Evolutionary conservation across 1,140 invertebrate species (phyloP).

Genomic region (Formica exsecta): DNA sequence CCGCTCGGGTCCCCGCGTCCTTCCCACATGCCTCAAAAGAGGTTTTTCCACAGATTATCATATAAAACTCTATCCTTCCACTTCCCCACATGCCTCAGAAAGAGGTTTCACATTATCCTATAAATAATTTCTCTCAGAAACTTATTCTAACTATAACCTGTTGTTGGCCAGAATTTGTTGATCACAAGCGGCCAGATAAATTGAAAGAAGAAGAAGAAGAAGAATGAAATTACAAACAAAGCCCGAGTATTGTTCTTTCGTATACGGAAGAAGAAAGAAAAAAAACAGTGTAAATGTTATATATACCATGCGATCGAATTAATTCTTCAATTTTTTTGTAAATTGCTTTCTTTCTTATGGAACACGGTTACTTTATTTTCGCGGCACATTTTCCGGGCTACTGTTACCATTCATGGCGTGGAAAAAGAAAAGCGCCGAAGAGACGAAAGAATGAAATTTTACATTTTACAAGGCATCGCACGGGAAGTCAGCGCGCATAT

Average conservation of each 20-base stretch:
- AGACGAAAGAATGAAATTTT: slow-evolving; percentile 50
- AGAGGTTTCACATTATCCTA: no score
- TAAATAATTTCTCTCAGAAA: no score
- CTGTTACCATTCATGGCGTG: slow-evolving; percentile 43
- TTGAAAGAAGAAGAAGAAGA: no score
- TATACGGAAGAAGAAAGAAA: not conserved
- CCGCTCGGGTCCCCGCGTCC: no score
- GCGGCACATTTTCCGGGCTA: slow-evolving; percentile 15
- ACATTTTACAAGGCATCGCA: slow-evolving; percentile 5
- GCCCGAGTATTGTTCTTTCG: not conserved
- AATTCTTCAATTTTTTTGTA: slow-evolving; percentile 30
- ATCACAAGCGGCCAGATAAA: no score
- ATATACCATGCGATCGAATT: slow-evolving; percentile 6
- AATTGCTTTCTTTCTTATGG: not conserved
- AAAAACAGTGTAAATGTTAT: no score
- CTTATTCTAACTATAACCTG: no score
- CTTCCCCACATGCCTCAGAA: no score
- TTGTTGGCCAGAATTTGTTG: no score
- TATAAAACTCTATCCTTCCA: no score
- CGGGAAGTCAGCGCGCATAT: not conserved
- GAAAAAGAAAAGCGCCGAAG: slow-evolving; percentile 47
- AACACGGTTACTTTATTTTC: slow-evolving; percentile 27
- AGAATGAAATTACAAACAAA: slow-evolving; percentile 12
- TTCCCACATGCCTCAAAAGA: no score
- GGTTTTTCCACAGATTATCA: no score